Evolutionary conservation across 2,113 vertebrate species (phyloP), one percentile per base, ranked within the genome.

Genomic region (Odocoileus virginianus): DNA sequence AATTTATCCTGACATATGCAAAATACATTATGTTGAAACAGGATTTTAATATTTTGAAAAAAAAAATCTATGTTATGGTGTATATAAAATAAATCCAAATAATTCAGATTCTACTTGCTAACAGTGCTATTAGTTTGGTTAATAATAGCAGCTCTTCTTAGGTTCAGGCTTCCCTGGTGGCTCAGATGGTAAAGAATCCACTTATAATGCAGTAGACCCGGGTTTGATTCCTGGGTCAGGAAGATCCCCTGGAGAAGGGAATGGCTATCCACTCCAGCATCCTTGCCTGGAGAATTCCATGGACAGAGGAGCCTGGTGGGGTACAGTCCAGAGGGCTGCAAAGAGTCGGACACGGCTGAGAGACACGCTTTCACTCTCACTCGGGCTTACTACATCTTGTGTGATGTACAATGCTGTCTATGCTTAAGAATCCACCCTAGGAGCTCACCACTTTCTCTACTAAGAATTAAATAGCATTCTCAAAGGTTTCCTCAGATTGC

Each of bases 1-100:
- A 55, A 92, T 67, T 55, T 47, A n/a, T 50, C 79, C 19, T 33
- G 61, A 67, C 3, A 19, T 61, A 87, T 21, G 10, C 5, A 52
- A 87, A 88, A 45, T 64, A 78, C 1, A 30, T 61, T 74, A 86
- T 17, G n/a, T 13, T 14, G 7, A 97, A 92, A 79, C 13, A 84
- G 16, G 43, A 71, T 33, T 89, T 45, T 36, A 47, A 55, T 89
- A 19, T 87, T 95, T 87, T 92, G 61, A 87, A 97, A 74, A 54
- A 74, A 54, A 64, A 78, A 61, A 54, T 33, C 6, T 10, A 71
- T 55, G 60, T 85, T 54, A 36, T 1, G 0, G 27, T 17, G 30
- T 17, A 64, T 28, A 60, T 57, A 94, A 47, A 19, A 60, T 36
- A 89, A 96, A 85, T 90, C 43, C 50, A 6, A 76, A 89, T 4